A percentile compares a stretch with the other conserved stretches of the same genome.
Conservation (phyloP, 2,797 vertebrate species). For the Ceyx erithaca region DNA sequence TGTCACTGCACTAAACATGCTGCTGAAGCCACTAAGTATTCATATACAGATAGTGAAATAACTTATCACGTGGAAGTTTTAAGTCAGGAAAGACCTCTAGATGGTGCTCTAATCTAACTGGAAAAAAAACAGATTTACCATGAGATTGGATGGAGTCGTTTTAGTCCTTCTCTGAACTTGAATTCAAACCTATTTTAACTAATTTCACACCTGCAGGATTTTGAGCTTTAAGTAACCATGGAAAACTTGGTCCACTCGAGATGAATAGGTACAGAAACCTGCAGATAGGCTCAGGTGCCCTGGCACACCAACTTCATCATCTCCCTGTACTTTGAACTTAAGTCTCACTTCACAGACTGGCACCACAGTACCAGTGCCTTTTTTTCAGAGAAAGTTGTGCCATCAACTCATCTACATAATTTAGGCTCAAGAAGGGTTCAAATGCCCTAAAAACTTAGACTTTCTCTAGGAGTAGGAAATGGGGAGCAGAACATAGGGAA, state of each 20-base stretch:
- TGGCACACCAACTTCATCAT: not conserved
- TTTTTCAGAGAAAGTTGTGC: not conserved
- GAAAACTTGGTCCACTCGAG: not conserved
- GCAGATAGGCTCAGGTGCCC: not conserved
- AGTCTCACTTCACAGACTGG: not conserved
- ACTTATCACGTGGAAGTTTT: not conserved
- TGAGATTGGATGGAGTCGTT: not conserved
- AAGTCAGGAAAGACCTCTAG: conserved; percentile 63
- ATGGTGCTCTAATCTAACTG: conserved; percentile 74
- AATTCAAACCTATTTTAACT: not conserved
- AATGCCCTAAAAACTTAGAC: not conserved
- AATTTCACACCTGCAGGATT: not conserved
- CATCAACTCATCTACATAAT: not conserved
- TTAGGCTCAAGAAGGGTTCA: not conserved
- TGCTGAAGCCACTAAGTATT: not conserved
- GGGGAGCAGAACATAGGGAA: not conserved
- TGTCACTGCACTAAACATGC: not conserved
- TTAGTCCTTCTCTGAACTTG: not conserved
- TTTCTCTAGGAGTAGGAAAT: not conserved
- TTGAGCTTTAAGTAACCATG: not conserved
- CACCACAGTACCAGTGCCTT: not conserved
- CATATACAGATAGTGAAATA: not conserved
- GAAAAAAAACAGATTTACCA: not conserved
- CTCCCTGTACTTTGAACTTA: not conserved
- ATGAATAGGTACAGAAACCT: not conserved